phyloP scores from a whole-genome alignment of 2,113 vertebrate species.

The Arenaria interpres region DNA sequence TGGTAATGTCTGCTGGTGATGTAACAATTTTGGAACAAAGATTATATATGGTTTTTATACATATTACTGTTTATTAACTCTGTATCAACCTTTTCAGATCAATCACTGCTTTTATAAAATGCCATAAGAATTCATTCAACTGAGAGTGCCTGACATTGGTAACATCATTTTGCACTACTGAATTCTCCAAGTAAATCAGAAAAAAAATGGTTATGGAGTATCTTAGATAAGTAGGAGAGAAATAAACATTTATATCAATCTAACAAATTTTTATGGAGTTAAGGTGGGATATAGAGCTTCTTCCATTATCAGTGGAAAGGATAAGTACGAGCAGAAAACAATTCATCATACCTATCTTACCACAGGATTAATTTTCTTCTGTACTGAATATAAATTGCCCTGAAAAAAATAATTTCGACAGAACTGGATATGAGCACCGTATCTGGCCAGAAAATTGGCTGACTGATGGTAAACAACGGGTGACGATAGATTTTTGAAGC shows the following conservation, averaged over 20 bases:
- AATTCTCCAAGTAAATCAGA: not conserved
- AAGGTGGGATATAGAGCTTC: not conserved
- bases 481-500: constrained; percentile 31
- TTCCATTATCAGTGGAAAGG: constrained; percentile 9
- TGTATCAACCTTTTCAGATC: not conserved
- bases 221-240: not conserved
- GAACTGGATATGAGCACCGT: constrained; percentile 54
- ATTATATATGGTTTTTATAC: not conserved
- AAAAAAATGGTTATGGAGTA: not conserved
- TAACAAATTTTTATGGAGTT: constrained; percentile 1
- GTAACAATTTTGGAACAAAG: not conserved
- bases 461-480: constrained; percentile 60
- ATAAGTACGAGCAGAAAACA: constrained; percentile 8
- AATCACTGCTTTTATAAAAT: not conserved
- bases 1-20: not conserved
- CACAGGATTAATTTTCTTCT: constrained; percentile 52
- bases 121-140: not conserved
- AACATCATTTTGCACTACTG: not conserved
- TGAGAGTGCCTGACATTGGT: not conserved
- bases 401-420: not conserved
- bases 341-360: constrained; percentile 33
- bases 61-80: not conserved
- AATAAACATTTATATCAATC: constrained; percentile 39
- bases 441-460: constrained; percentile 59
- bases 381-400: constrained; percentile 45